Conservation (phyloP, 2,113 vertebrate species). For the Albula glossodonta region DNA sequence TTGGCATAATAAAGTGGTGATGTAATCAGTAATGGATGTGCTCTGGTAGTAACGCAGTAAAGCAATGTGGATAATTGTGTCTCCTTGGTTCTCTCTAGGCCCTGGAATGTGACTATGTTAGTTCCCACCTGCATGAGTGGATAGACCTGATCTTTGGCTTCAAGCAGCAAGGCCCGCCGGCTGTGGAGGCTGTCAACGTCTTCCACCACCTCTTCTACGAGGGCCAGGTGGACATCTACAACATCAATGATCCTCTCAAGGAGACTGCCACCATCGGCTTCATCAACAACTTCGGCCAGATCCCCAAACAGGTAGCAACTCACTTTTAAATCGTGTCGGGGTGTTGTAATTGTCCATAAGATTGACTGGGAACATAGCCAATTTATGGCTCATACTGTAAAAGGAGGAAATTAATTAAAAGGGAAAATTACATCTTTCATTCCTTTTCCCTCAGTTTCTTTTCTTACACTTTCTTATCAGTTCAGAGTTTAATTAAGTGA, state of each 20-base stretch:
- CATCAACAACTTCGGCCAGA: conserved; percentile 99
- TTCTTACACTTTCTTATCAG: neutral
- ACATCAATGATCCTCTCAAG: conserved; percentile 97
- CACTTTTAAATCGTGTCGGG: neutral
- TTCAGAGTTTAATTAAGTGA: conserved; percentile 12
- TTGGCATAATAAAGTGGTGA: neutral
- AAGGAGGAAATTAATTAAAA: neutral
- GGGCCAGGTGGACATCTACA: conserved; percentile 98
- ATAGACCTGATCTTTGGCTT: conserved; percentile 97
- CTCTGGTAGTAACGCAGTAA: neutral
- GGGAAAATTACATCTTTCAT: neutral
- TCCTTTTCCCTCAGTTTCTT: neutral
- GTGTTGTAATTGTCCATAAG: neutral
- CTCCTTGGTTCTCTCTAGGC: conserved; percentile 68
- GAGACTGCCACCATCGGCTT: conserved; percentile 98
- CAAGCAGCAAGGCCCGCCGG: conserved; percentile 95
- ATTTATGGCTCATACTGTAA: neutral
- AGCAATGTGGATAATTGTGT: neutral
- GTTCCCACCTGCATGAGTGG: conserved; percentile 96
- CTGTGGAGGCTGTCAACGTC: conserved; percentile 95
- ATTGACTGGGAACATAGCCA: neutral
- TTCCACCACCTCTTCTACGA: conserved; percentile 99
- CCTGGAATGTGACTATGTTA: conserved; percentile 96
- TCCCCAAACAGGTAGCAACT: conserved; percentile 90
- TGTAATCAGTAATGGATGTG: neutral